Conservation (phyloP, 1,140 invertebrate species). For the Drosophila miranda region DNA sequence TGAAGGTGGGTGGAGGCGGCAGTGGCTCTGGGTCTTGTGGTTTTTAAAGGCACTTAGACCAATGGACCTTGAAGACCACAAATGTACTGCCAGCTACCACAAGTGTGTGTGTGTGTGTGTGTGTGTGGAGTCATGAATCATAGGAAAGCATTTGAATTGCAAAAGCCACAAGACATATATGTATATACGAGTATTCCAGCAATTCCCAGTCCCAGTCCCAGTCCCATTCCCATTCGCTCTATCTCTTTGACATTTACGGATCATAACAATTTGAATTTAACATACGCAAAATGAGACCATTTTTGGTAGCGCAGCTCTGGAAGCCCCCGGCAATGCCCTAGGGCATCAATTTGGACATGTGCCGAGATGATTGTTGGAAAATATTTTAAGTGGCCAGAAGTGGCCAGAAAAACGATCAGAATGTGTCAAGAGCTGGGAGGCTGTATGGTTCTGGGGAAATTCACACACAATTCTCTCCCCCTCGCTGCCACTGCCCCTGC, state of each 20-base stretch:
- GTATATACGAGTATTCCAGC: neutral
- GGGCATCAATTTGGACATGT: constrained; percentile 81
- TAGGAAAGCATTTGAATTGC: constrained; percentile 71
- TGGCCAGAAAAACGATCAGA: constrained; percentile 26
- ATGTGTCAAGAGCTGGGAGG: constrained; percentile 39
- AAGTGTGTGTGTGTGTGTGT: neutral
- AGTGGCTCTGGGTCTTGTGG: constrained; percentile 38
- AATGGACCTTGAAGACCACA: constrained; percentile 59
- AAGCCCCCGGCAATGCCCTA: constrained; percentile 59
- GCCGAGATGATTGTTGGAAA: constrained; percentile 59
- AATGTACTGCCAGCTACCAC: constrained; percentile 30
- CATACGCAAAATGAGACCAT: constrained; percentile 75
- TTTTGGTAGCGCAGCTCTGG: constrained; percentile 57
- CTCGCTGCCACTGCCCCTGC: neutral
- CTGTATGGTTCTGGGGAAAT: constrained; percentile 3
- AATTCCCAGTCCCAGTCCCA: too few relatives aligned
- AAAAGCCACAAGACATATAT: constrained; percentile 53
- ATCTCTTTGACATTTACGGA: constrained; percentile 78
- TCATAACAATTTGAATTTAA: constrained; percentile 81
- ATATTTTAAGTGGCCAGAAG: constrained; percentile 67
- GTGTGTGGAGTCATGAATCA: constrained; percentile 42
- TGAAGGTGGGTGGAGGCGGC: constrained; percentile 13
- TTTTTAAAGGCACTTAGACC: constrained; percentile 49
- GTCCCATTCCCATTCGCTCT: constrained; percentile 1
- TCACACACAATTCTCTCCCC: constrained; percentile 17